These are phyloP conservation scores for Aegithalos caudatus DNA, from an alignment of 2,113 vertebrate species.

Conservation along the genomic window DNA sequence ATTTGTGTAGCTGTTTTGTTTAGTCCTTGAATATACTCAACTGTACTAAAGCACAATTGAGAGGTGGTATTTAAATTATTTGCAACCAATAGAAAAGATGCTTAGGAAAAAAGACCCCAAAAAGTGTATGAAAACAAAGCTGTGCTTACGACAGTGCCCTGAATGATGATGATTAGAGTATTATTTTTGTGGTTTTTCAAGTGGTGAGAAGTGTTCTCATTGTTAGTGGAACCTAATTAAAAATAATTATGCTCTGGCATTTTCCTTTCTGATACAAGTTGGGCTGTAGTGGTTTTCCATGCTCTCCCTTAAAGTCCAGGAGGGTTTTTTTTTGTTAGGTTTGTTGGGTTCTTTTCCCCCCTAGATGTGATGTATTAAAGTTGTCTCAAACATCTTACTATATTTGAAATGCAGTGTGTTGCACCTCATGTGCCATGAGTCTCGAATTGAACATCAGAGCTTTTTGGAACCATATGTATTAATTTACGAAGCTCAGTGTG, in stretches of 20 bases:
- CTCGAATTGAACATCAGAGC: background rate
- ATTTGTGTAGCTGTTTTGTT: background rate
- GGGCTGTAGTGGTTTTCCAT: background rate
- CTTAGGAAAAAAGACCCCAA: background rate
- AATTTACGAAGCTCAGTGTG: background rate
- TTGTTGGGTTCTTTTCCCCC: background rate
- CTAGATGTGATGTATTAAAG: background rate
- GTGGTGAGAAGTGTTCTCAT: slow-evolving; percentile 10
- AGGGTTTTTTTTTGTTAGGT: background rate
- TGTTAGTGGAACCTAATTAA: slow-evolving; percentile 57
- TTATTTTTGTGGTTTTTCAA: background rate
- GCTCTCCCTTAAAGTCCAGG: background rate
- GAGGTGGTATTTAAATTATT: background rate
- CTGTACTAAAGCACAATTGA: background rate
- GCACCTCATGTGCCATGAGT: background rate
- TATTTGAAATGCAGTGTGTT: background rate
- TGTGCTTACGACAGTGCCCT: background rate
- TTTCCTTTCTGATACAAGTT: background rate
- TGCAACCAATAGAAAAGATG: background rate
- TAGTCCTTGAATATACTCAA: background rate
- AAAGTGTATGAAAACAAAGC: background rate
- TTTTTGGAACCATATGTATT: background rate
- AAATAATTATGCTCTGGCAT: slow-evolving; percentile 45
- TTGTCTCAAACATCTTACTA: background rate
- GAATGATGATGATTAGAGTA: background rate